A percentile compares a stretch with the other conserved stretches of the same genome.
Evolutionary conservation across 2,888 invertebrate genomes (phyloP).

Genomic region (Keiferia lycopersicella): DNA sequence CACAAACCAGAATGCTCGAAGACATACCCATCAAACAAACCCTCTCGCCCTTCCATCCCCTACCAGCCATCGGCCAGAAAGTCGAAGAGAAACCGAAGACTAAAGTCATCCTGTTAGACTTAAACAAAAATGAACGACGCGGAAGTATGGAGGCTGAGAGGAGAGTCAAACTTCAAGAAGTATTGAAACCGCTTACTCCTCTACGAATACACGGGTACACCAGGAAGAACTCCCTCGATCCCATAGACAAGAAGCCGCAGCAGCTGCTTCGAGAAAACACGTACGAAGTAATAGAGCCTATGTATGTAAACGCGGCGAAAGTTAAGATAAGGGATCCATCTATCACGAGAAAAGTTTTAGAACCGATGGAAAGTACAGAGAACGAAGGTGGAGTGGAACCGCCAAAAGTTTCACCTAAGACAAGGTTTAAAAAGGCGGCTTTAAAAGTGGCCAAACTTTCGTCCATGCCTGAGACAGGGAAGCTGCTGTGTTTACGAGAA

Average conservation of each 20-base stretch:
- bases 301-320: conserved; percentile 56
- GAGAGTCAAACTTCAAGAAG: conserved; percentile 57
- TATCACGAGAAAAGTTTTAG: conserved; percentile 29
- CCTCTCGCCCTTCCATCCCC: conserved; percentile 71
- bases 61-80: conserved; percentile 74
- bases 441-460: conserved; percentile 65
- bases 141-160: conserved; percentile 40
- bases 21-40: conserved; percentile 61
- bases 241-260: conserved; percentile 47
- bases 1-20: conserved; percentile 70
- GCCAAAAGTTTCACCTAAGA: conserved; percentile 61
- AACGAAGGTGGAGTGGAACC: conserved; percentile 33
- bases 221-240: conserved; percentile 53
- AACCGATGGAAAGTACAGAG: conserved; percentile 26
- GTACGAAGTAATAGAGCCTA: conserved; percentile 71
- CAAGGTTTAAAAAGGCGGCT: conserved; percentile 71
- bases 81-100: conserved; percentile 59
- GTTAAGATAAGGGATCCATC: conserved; percentile 47
- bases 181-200: conserved; percentile 70
- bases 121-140: conserved; percentile 52
- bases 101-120: conserved; percentile 68
- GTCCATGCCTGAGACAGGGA: conserved; percentile 68
- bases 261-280: conserved; percentile 71
- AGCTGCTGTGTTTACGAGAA: conserved; percentile 66
- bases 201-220: conserved; percentile 58